Percentiles rank a stretch among this genome's conserved stretches.
Conservation (phyloP, 2,888 invertebrate species). For the Conops quadrifasciatus region DNA sequence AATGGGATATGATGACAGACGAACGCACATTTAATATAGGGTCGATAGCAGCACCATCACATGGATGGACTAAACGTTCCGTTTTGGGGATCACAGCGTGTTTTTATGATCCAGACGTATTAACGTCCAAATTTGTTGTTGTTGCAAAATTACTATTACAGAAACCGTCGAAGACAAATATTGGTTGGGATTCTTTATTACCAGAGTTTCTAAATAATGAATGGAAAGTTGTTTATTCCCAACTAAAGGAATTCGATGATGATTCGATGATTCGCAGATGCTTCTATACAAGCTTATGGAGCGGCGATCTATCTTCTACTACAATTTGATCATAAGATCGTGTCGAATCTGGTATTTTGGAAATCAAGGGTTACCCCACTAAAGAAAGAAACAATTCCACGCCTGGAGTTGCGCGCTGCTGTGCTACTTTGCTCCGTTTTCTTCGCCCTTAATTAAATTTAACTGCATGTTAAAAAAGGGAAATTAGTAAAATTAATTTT, state of each 20-base stretch:
- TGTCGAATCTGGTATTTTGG: slow-evolving; percentile 34
- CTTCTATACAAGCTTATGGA: slow-evolving; percentile 37
- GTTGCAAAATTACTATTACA: neutral
- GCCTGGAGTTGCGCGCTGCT: slow-evolving; percentile 37
- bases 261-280: neutral
- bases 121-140: neutral
- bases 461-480: too few relatives aligned
- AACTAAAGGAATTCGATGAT: neutral
- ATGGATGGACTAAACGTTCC: neutral
- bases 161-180: neutral
- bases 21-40: neutral
- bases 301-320: slow-evolving; percentile 33
- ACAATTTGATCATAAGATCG: slow-evolving; percentile 4
- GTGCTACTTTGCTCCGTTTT: slow-evolving; percentile 26
- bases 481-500: too few relatives aligned
- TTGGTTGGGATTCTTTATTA: neutral
- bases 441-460: neutral
- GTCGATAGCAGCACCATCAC: neutral
- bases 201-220: neutral
- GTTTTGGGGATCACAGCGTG: neutral
- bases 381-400: slow-evolving; percentile 26
- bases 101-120: neutral
- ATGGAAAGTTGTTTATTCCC: too few relatives aligned
- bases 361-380: slow-evolving; percentile 40
- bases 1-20: too few relatives aligned